Base-by-base conservation (phyloP, 2,888 invertebrate species). In the Euphydryas editha region DNA sequence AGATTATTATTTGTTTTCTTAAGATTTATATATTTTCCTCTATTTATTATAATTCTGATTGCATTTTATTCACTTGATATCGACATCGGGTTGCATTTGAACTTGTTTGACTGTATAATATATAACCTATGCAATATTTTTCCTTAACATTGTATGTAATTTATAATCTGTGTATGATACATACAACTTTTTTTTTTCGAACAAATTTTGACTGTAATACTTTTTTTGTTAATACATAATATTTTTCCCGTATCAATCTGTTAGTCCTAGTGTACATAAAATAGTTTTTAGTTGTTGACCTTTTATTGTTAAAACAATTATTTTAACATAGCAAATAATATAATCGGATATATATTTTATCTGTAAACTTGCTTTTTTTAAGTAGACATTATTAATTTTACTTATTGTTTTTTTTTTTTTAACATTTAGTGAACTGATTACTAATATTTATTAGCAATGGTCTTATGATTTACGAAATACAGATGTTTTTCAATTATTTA, bases 191-290 rank as follows among this genome's bases (percentile, higher is more conserved):
- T n/a, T 15, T 18, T 17, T 57, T 59, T 54, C 51, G 66, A 69
- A 66, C 65, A 68, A 69, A 57, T 65, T 39, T 57, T 64, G 64
- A 65, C 58, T 57, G 42, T 47, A n/a, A 30, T 63, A 59, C 24
- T 39, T 63, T 68, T 59, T 70, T 71, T 68, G 63, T 63, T 70
- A 61, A 67, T 68, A 62, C 68, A 67, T 15, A 13, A 15, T 74
- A 70, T 73, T 70, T 72, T 72, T 68, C 69, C 68, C 70, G 76
- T 76, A 78, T 76, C 75, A 75, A 65, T 65, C 60, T 71, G 65
- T 82, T 82, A 83, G 81, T 81, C 82, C 79, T 84, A 84, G 79
- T 90, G 89, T 90, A 90, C 84, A 90, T 90, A 87, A 84, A 81
- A 83, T 81, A 76, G 20, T 79, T 82, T 85, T 82, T 81, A 78